A percentile compares a stretch with the other conserved stretches of the same genome.
These are phyloP conservation scores for Cataglyphis livida DNA, from an alignment of 2,888 invertebrate genomes.

Conservation along the genomic window DNA sequence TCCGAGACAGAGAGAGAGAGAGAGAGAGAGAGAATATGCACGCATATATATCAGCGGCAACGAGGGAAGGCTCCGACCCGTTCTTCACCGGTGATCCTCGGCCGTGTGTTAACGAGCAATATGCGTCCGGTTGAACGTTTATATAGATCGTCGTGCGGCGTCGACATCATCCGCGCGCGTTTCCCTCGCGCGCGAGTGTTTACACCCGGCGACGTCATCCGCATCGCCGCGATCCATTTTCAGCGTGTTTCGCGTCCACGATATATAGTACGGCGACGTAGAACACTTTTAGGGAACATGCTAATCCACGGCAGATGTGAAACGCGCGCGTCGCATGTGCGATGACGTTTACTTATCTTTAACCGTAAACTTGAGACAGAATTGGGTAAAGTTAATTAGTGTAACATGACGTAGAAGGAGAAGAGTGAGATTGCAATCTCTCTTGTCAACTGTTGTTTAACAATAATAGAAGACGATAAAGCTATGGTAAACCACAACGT, in stretches of 20 bases:
- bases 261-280: conserved; percentile 53
- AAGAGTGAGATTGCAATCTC: background rate
- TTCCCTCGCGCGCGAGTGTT: conserved; percentile 34
- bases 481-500: conserved; percentile 20
- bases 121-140: conserved; percentile 71
- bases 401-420: background rate
- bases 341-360: conserved; percentile 7
- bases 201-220: conserved; percentile 50
- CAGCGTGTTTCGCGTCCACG: conserved; percentile 37
- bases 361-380: conserved; percentile 5
- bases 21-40: background rate
- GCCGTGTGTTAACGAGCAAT: conserved; percentile 72
- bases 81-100: conserved; percentile 68
- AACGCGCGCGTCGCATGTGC: conserved; percentile 55
- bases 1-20: conserved; percentile 17
- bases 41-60: conserved; percentile 68
- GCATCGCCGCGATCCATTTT: conserved; percentile 36
- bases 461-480: background rate
- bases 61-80: conserved; percentile 71
- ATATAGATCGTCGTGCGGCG: conserved; percentile 67
- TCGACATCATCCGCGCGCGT: conserved; percentile 43
- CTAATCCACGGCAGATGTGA: conserved; percentile 66
- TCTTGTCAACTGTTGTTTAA: background rate
- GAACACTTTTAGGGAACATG: conserved; percentile 61
- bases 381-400: background rate